Conservation (phyloP, 2,113 vertebrate genomes). For the Butorides virescens region DNA sequence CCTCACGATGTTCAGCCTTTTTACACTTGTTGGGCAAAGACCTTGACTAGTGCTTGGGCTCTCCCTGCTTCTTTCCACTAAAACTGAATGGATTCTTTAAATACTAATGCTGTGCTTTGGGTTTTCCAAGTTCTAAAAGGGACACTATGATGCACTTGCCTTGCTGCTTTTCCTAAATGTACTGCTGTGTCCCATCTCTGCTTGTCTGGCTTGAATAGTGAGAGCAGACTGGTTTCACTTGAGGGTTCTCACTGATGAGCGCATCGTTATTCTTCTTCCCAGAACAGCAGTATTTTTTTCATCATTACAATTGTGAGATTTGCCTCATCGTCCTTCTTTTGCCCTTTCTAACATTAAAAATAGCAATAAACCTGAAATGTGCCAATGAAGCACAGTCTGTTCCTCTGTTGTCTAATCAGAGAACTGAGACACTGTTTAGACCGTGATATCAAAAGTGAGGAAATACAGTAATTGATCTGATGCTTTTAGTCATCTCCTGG, state of each 20-base stretch:
- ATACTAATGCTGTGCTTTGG: background rate
- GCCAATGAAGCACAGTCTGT: background rate
- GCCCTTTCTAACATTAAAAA: background rate
- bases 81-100: background rate
- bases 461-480: background rate
- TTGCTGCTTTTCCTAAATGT: background rate
- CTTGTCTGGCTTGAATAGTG: background rate
- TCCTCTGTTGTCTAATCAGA: background rate
- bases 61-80: background rate
- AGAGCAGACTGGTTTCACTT: background rate
- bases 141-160: background rate
- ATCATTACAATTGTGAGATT: background rate
- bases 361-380: background rate
- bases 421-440: background rate
- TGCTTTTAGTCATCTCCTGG: background rate
- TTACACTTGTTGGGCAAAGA: background rate
- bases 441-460: background rate
- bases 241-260: background rate
- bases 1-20: background rate
- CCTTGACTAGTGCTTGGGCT: background rate
- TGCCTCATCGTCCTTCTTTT: background rate
- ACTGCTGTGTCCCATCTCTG: background rate
- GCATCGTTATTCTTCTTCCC: background rate
- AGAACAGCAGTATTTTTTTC: background rate
- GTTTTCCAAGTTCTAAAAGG: background rate